phyloP scores from a whole-genome alignment of 92 coral and sea anemone species.

The Palythoa caribaeorum region DNA sequence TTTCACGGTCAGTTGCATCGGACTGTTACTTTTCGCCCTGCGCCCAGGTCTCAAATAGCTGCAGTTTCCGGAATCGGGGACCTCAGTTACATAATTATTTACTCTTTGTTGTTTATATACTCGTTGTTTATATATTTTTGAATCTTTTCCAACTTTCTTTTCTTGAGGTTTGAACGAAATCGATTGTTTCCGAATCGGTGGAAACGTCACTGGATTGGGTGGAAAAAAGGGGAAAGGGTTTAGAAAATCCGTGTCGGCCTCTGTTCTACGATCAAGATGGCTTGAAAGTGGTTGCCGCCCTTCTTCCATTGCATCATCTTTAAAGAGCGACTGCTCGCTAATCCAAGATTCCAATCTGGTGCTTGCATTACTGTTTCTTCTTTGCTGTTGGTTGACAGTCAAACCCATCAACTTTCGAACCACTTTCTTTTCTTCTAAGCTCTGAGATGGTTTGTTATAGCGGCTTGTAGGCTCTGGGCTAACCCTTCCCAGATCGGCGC shows the following conservation, averaged over 20 bases:
- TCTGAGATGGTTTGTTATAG: conserved; percentile 59
- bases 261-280: conserved; percentile 70
- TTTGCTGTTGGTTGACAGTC: conserved; percentile 78
- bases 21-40: conserved; percentile 15
- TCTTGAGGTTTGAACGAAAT: conserved; percentile 45
- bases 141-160: conserved; percentile 46
- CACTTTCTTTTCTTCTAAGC: conserved; percentile 83
- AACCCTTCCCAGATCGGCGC: conserved; percentile 46
- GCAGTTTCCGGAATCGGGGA: conserved; percentile 68
- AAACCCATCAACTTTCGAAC: conserved; percentile 76
- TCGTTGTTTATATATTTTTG: conserved; percentile 14
- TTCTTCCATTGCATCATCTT: conserved; percentile 31
- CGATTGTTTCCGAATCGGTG: conserved; percentile 67
- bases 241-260: conserved; percentile 47
- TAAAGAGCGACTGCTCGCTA: conserved; percentile 15
- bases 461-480: conserved; percentile 63
- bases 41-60: conserved; percentile 68
- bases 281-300: conserved; percentile 42
- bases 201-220: conserved; percentile 60
- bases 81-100: neutral
- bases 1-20: no score
- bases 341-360: conserved; percentile 44
- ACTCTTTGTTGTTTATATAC: neutral
- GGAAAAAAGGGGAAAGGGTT: conserved; percentile 60
- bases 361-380: conserved; percentile 64